A percentile compares a stretch with the other conserved stretches of the same genome.
phyloP scores from a whole-genome alignment of 2,888 invertebrate genomes.

The Nemotelus nigrinus region DNA sequence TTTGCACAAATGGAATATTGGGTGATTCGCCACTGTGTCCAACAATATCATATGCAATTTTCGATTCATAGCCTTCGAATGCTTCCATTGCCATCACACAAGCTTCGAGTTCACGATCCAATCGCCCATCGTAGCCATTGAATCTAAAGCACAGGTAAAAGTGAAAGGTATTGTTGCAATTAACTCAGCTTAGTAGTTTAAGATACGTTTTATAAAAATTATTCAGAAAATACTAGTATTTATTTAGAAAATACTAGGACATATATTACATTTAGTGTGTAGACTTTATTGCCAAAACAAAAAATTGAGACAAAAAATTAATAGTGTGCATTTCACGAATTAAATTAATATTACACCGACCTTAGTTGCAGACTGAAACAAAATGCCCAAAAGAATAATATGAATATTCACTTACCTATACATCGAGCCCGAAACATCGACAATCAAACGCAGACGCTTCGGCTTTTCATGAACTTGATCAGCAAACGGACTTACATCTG shows the following conservation, averaged over 20 bases:
- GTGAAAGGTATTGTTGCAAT: too few species aligned
- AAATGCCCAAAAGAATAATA: not conserved
- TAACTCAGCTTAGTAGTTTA: too few species aligned
- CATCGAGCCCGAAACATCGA: conserved; percentile 97
- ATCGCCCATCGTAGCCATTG: conserved; percentile 92
- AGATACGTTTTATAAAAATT: too few species aligned
- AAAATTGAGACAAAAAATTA: too few species aligned
- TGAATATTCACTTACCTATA: conserved; percentile 71
- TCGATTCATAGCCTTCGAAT: conserved; percentile 86
- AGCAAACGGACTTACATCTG: conserved; percentile 87
- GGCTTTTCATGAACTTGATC: conserved; percentile 89
- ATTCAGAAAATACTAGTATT: too few species aligned
- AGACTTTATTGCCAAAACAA: too few species aligned
- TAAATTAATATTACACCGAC: too few species aligned
- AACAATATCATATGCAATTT: conserved; percentile 90
- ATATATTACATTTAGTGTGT: too few species aligned
- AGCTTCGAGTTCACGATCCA: conserved; percentile 91
- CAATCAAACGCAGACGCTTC: conserved; percentile 84
- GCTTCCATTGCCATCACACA: conserved; percentile 91
- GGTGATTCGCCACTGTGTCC: conserved; percentile 94
- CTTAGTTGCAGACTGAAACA: too few species aligned
- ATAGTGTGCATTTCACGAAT: too few species aligned
- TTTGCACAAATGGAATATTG: conserved; percentile 75
- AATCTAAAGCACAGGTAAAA: conserved; percentile 69
- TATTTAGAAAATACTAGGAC: too few species aligned